Base-by-base conservation (phyloP, 2,888 invertebrate genomes). In the Pyrochroa serraticornis region DNA sequence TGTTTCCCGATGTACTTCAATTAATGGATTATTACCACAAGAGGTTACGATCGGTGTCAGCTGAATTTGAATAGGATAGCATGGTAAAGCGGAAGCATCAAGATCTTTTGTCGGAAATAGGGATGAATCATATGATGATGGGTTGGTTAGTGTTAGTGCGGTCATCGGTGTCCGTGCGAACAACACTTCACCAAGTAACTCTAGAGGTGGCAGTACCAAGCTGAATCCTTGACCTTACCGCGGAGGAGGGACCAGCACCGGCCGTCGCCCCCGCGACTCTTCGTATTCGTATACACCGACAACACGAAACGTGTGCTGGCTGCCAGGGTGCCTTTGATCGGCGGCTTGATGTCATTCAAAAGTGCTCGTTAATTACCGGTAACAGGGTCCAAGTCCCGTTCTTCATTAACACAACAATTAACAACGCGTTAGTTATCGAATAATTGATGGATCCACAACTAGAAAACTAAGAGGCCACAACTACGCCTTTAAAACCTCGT, bases 331-430 rank as follows among this genome's bases (percentile, higher is more conserved):
- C 58, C 43, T 58, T 58, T 58, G 52, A 58, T 52, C 52, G 58
- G 32, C 58, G 51, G 55, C 47, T 58, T 47, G 48, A 48, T 58
- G 58, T 58, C 58, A 58, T 58, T 58, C 58, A 58, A 52, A 45
- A 58, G 52, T 52, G 58, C 45, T 47, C 51, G 52, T 58, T 58
- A 58, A 58, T 58, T 58, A 52, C 57, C 51, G 57, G 57, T 57
- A 57, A 57, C 57, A 51, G 35, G 41, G 50, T 30, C 42, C 50
- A 9, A 44, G 42, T 46, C 50, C 51, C 50, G 47, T 58, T 56
- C 57, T 58, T 62, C 62, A 62, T 60, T 58, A 64, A 62, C 49
- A 53, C 60, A 60, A 58, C 54, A 62, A 64, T 64, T 64, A 64
- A 64, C 60, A 57, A 54, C 56, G 49, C 44, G 61, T 58, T 64